phyloP scores from a whole-genome alignment of 2,797 vertebrate genomes.

The Anableps anableps region DNA sequence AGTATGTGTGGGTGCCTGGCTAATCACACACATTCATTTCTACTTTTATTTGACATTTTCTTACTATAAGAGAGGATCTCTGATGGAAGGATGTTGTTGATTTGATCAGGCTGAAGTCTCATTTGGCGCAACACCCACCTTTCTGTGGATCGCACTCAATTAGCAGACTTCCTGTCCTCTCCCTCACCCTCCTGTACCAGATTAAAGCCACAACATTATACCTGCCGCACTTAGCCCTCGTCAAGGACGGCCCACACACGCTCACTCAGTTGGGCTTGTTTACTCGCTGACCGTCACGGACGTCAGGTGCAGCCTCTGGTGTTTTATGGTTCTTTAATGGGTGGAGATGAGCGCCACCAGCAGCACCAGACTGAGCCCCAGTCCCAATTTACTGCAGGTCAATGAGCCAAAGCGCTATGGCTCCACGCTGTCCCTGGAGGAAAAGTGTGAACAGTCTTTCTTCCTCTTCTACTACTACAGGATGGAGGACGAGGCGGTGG shows the following conservation, averaged over 20 bases:
- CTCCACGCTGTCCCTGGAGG: slow-evolving; percentile 87
- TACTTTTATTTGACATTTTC: slow-evolving; percentile 6
- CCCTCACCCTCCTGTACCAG: slow-evolving; percentile 58
- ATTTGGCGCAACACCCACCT: slow-evolving; percentile 21
- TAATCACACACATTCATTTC: background rate
- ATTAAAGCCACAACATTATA: slow-evolving; percentile 74
- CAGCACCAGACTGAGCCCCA: slow-evolving; percentile 69
- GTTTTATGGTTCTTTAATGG: slow-evolving; percentile 42
- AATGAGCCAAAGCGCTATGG: slow-evolving; percentile 86
- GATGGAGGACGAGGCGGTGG: slow-evolving; percentile 98
- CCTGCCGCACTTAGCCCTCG: slow-evolving; percentile 73
- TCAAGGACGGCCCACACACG: slow-evolving; percentile 71
- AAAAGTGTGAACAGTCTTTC: slow-evolving; percentile 97
- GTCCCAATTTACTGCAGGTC: slow-evolving; percentile 82
- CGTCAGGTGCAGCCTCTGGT: background rate
- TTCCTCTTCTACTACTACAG: slow-evolving; percentile 99
- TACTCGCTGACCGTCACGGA: background rate
- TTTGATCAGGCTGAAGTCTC: background rate
- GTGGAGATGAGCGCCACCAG: slow-evolving; percentile 70
- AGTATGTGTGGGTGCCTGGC: slow-evolving; percentile 38
- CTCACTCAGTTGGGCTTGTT: slow-evolving; percentile 15
- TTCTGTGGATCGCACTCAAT: slow-evolving; percentile 68
- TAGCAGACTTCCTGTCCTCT: slow-evolving; percentile 69
- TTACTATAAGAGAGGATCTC: background rate
- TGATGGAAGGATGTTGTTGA: background rate